A percentile compares a stretch with the other conserved stretches of the same genome.
Evolutionary conservation across 2,797 vertebrate genomes (phyloP).

Genomic region (Phalloptychus januarius): DNA sequence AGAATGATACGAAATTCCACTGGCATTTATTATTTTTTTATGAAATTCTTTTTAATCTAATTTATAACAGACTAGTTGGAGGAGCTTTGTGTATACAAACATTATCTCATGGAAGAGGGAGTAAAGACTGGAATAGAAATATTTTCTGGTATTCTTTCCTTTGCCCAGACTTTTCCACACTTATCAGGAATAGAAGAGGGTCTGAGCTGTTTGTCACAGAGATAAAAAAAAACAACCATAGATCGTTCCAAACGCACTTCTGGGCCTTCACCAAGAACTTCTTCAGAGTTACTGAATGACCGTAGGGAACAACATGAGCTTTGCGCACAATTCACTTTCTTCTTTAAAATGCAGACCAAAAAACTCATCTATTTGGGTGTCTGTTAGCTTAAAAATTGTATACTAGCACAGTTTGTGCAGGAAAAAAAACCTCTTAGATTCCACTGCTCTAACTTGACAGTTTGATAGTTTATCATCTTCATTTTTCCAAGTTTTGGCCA

Average conservation of each 20-base stretch:
- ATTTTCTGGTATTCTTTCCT: background rate
- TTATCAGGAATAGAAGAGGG: background rate
- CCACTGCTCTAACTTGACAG: constrained; percentile 74
- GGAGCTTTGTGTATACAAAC: background rate
- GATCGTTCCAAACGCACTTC: constrained; percentile 21
- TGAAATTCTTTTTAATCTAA: background rate
- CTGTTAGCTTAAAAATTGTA: constrained; percentile 7
- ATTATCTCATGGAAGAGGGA: background rate
- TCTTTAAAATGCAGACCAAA: constrained; percentile 34
- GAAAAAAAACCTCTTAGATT: constrained; percentile 51
- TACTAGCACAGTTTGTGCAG: constrained; percentile 33
- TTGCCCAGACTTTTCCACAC: background rate
- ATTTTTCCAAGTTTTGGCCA: constrained; percentile 66
- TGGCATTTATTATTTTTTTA: background rate
- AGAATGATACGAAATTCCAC: background rate
- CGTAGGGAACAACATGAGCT: constrained; percentile 26
- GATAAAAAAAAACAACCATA: constrained; percentile 17
- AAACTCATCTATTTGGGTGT: constrained; percentile 24
- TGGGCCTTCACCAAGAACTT: constrained; percentile 36
- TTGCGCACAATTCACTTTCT: constrained; percentile 14
- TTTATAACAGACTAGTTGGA: background rate
- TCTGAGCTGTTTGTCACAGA: constrained; percentile 25
- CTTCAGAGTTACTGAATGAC: constrained; percentile 13
- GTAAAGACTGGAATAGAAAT: background rate
- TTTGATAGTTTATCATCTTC: constrained; percentile 80